Evolutionary conservation across 2,888 invertebrate genomes (phyloP), one percentile per base, ranked within the genome.

Genomic region (Serrognathus titanus): DNA sequence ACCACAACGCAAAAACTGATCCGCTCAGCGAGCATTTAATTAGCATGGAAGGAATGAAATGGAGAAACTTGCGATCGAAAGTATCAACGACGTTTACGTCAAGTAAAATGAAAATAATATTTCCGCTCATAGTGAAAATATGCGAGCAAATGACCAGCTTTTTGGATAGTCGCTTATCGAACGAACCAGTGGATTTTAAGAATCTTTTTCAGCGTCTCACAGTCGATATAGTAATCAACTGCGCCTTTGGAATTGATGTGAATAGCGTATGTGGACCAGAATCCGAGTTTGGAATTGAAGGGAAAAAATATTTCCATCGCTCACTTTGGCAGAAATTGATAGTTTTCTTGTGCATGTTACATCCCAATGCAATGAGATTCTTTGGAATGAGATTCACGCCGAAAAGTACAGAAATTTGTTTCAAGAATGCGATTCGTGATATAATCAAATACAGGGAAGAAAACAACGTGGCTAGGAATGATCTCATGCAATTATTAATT

Each of bases 71-170:
- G 24, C 78, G 87, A 5, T 60, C 77, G 0, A 85, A 85, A 63
- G 72, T 88, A 66, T 80, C 86, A 1, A 83, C 86, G 0, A 80
- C 83, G 0, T 88, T 87, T 65, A 81, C 86, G 0, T 78, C 84
- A 0, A 84, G 83, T 4, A 86, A 85, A 69, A 73, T 87, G 47
- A 86, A 83, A 68, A 78, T 74, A 1, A 84, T 86, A 82, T 85
- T 83, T 63, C 77, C 76, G 0, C 76, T 82, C 0, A 79, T 86
- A 5, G 78, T 81, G 40, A 74, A 79, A 40, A 81, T 83, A 48
- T 81, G 81, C 0, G 73, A 78, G 8, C 77, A 80, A 53, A 76
- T 84, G 49, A 68, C 80, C 4, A 65, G 70, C 4, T 78, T 81
- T 1, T n/a, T 64, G 8, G 47, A 43, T 16, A 50, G 51, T 31